Evolutionary conservation across 1,140 invertebrate species (phyloP), one percentile per base, ranked within the genome.

Genomic region (Leguminivora glycinivorella): DNA sequence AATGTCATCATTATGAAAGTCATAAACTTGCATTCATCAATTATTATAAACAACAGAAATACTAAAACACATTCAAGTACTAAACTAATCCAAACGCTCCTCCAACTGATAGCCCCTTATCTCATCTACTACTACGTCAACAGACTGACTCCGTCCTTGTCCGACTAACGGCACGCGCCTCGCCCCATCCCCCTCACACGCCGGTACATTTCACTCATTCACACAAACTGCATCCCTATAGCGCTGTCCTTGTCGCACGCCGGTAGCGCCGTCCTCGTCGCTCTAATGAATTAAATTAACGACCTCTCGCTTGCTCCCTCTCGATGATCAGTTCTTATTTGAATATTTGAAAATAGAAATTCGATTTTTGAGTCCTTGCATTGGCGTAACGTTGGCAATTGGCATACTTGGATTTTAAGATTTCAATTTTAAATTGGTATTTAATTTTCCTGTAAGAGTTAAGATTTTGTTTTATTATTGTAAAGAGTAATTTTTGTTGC

Each of bases 111-210:
- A 90, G 86, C 86, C 83, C 87, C 88, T 89, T 90, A 89, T 89
- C 88, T 88, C 88, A 87, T 88, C 87, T 87, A 85, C 84, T 84
- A 88, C 88, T 88, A 89, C 88, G 88, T 90, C 88, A 90, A 90
- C 88, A 89, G 80, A 84, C 81, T 83, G 73, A 68, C 56, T 43
- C 80, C 73, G 70, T 88, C 84, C 66, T 76, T 73, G 22, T 86
- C 84, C 72, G 66, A 69, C 84, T 40, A 67, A 22, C n/a, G 10
- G 24, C 14, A 31, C 60, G 72, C 70, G n/a, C 47, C 14, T 76
- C 68, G 26, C 38, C 12, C 47, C 68, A 56, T 88, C 79, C 31
- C 82, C 40, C 69, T 87, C 82, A 40, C 80, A 76, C 85, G 77
- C 78, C 72, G 72, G 77, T 83, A 69, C 71, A 74, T 79, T 74